These are phyloP conservation scores for Nephrotoma appendiculata DNA, from an alignment of 2,888 invertebrate genomes.

Conservation along the genomic window DNA sequence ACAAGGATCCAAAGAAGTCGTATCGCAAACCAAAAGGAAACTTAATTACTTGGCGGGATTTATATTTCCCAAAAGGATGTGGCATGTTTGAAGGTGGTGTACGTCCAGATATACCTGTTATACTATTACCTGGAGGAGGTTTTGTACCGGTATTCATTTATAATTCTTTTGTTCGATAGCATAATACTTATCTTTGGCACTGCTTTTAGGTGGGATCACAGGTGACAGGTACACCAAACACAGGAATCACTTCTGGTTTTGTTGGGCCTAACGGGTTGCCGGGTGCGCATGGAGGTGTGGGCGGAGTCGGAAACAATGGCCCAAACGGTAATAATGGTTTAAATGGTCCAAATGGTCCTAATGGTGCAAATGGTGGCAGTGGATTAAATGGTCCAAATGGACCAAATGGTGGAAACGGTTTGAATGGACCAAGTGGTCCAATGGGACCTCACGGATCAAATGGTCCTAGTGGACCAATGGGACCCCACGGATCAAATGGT, in stretches of 20 bases:
- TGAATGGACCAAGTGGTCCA: constrained; percentile 10
- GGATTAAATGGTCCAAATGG: constrained; percentile 1
- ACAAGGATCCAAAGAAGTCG: constrained; percentile 6
- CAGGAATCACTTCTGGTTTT: constrained; percentile 5
- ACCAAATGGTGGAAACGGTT: constrained; percentile 12
- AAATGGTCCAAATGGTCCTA: not conserved
- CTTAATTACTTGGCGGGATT: constrained; percentile 47
- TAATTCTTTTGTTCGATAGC: constrained; percentile 13
- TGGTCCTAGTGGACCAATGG: constrained; percentile 37
- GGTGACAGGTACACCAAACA: not conserved
- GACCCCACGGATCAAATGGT: constrained; percentile 24
- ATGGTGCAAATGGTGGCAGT: not conserved
- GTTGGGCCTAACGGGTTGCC: constrained; percentile 8
- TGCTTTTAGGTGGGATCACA: not conserved
- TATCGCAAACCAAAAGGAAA: constrained; percentile 33
- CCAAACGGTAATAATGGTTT: constrained; percentile 7
- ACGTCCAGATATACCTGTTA: constrained; percentile 22
- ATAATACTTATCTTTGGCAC: not conserved
- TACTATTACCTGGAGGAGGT: constrained; percentile 27
- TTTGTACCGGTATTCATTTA: constrained; percentile 31
- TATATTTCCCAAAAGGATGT: constrained; percentile 61
- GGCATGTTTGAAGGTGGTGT: constrained; percentile 36
- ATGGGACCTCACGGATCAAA: constrained; percentile 15
- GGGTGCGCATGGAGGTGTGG: not conserved
- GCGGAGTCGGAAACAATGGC: constrained; percentile 11